Evolutionary conservation across 2,888 invertebrate species (phyloP).

Genomic region (Helleia helle): DNA sequence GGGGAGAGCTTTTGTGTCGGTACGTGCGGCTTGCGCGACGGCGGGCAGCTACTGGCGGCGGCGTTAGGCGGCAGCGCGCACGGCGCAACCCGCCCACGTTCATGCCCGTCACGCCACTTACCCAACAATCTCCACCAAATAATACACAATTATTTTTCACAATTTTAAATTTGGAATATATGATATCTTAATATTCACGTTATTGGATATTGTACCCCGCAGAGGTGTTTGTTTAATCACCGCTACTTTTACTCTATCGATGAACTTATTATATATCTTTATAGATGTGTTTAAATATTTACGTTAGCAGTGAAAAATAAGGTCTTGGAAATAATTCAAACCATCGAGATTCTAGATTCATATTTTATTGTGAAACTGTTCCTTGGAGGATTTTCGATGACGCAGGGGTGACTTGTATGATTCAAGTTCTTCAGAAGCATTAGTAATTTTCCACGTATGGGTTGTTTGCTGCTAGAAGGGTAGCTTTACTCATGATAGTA

Average conservation of each 20-base stretch:
- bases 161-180: slow-evolving; percentile 21
- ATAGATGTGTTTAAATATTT: too few relatives aligned
- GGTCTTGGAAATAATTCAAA: neutral
- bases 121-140: slow-evolving; percentile 54
- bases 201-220: too few relatives aligned
- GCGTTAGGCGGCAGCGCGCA: slow-evolving; percentile 36
- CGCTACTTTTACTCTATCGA: too few relatives aligned
- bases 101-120: slow-evolving; percentile 50
- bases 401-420: neutral
- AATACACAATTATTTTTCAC: slow-evolving; percentile 33
- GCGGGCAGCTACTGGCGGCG: slow-evolving; percentile 48
- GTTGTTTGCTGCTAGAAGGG: neutral
- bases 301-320: neutral
- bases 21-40: slow-evolving; percentile 57
- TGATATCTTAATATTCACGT: too few relatives aligned
- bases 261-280: too few relatives aligned
- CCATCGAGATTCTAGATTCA: neutral
- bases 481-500: too few relatives aligned
- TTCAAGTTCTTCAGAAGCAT: neutral
- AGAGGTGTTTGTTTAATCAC: too few relatives aligned
- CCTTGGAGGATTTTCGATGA: too few relatives aligned
- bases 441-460: neutral
- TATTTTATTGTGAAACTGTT: too few relatives aligned
- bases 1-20: slow-evolving; percentile 28
- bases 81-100: slow-evolving; percentile 51